A percentile compares a stretch with the other conserved stretches of the same genome.
phyloP scores from a whole-genome alignment of 2,113 vertebrate species.

The Panthera uncia region DNA sequence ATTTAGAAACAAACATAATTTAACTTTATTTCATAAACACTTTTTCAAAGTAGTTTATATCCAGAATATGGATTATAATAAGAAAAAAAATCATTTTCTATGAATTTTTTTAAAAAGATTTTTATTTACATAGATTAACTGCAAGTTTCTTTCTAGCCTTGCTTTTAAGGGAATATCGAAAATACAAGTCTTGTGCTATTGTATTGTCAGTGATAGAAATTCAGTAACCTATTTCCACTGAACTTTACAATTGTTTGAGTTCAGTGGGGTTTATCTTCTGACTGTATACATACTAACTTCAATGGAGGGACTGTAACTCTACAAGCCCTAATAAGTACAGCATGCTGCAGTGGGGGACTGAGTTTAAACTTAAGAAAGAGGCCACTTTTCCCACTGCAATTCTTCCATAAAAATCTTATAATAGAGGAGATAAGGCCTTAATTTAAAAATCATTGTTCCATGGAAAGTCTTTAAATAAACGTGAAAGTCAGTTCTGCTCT shows the following conservation, averaged over 20 bases:
- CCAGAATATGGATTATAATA: neutral
- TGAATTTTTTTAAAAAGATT: neutral
- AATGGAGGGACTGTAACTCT: neutral
- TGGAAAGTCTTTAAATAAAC: constrained; percentile 44
- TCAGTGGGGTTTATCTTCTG: neutral
- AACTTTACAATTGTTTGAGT: neutral
- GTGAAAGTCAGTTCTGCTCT: neutral
- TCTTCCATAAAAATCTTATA: constrained; percentile 8
- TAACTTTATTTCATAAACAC: neutral
- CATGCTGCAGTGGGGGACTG: neutral
- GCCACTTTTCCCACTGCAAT: neutral
- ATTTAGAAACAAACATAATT: constrained; percentile 19
- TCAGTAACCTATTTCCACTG: neutral
- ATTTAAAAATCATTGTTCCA: constrained; percentile 46
- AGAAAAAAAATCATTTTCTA: neutral
- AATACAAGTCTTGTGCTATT: neutral
- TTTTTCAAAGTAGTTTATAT: constrained; percentile 18
- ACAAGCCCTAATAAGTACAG: neutral
- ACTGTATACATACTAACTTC: neutral
- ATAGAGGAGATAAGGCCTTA: constrained; percentile 41
- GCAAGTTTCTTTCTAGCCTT: neutral
- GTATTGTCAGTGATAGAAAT: neutral
- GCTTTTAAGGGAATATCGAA: neutral
- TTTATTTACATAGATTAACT: constrained; percentile 3
- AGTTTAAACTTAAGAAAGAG: neutral